Percentiles rank a stretch among this genome's conserved stretches.
phyloP scores from a whole-genome alignment of 2,113 vertebrate genomes.

The Phainopepla nitens region DNA sequence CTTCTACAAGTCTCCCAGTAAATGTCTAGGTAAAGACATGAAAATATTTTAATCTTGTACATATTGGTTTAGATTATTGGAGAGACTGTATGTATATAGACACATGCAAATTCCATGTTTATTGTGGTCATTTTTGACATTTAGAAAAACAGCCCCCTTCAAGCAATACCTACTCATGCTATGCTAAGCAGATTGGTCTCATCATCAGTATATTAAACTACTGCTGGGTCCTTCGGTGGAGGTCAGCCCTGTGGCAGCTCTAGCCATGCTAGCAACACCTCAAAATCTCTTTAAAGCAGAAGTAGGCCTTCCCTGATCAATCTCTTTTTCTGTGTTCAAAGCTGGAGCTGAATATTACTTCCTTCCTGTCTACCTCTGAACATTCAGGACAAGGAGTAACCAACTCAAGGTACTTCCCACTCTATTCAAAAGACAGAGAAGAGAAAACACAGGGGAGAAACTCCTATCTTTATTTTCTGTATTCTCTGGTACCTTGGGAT shows the following conservation, averaged over 20 bases:
- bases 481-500: background rate
- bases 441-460: background rate
- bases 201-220: background rate
- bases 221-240: background rate
- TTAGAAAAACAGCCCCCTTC: background rate
- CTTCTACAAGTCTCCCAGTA: background rate
- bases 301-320: background rate
- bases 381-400: background rate
- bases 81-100: background rate
- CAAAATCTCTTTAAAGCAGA: background rate
- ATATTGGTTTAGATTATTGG: background rate
- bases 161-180: background rate
- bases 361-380: background rate
- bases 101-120: background rate
- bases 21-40: background rate
- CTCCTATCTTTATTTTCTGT: background rate
- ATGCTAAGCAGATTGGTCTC: background rate
- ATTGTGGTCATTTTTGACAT: background rate
- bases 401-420: background rate
- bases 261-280: background rate
- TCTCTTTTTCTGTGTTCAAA: background rate
- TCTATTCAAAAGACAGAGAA: background rate
- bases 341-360: background rate
- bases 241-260: background rate
- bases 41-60: background rate